These are phyloP conservation scores for Apodemia mormo DNA, from an alignment of 2,888 invertebrate genomes.

Conservation along the genomic window DNA sequence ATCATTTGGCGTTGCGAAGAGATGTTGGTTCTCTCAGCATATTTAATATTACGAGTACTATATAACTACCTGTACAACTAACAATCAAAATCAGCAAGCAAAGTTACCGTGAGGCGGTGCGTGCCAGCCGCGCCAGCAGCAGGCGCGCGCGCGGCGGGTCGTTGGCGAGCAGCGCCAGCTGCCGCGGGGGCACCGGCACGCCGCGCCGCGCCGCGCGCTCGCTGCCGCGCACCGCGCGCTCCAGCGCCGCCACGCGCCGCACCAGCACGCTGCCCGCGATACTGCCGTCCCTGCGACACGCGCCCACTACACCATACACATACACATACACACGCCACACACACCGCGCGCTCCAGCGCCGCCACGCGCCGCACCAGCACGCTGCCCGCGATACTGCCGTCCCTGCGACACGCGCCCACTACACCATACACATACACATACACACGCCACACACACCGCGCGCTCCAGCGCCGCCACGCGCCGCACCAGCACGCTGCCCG, in stretches of 20 bases:
- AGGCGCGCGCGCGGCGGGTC: conserved; percentile 45
- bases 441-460: too few species aligned
- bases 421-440: too few species aligned
- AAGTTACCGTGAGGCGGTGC: conserved; percentile 18
- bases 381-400: conserved; percentile 59
- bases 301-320: neutral
- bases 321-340: too few species aligned
- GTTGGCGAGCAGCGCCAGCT: conserved; percentile 47
- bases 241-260: conserved; percentile 65
- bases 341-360: conserved; percentile 74
- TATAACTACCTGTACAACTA: too few species aligned
- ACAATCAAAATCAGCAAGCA: too few species aligned
- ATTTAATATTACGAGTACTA: too few species aligned
- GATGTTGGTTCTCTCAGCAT: too few species aligned
- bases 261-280: conserved; percentile 62
- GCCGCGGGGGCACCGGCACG: conserved; percentile 48
- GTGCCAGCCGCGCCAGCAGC: conserved; percentile 49
- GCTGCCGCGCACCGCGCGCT: conserved; percentile 74
- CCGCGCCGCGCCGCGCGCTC: conserved; percentile 72
- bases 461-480: too few species aligned
- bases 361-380: conserved; percentile 71
- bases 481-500: too few species aligned
- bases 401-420: conserved; percentile 44
- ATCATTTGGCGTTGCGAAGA: too few species aligned
- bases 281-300: conserved; percentile 56